A percentile compares a stretch with the other conserved stretches of the same genome.
Evolutionary conservation across 2,888 invertebrate genomes (phyloP).

Genomic region (Prosopocoilus inquinatus): DNA sequence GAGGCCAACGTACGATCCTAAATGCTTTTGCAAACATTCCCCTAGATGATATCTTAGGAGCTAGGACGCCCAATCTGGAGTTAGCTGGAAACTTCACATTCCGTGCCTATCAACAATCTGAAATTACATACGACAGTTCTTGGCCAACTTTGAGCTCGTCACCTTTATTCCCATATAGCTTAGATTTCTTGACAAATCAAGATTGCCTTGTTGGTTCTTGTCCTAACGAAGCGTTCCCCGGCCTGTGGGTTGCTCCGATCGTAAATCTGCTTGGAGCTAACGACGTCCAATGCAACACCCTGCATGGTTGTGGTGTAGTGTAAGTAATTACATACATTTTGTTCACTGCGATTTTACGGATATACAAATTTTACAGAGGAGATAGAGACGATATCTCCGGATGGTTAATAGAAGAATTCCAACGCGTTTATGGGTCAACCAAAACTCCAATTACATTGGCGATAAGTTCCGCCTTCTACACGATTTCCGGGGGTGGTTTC

Average conservation of each 20-base stretch:
- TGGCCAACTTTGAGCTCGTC: slow-evolving; percentile 57
- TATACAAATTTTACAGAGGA: neutral
- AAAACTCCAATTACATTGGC: slow-evolving; percentile 53
- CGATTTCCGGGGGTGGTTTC: slow-evolving; percentile 33
- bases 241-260: slow-evolving; percentile 68
- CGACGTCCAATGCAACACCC: slow-evolving; percentile 52
- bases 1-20: slow-evolving; percentile 42
- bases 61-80: slow-evolving; percentile 58
- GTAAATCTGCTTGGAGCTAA: slow-evolving; percentile 54
- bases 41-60: slow-evolving; percentile 38
- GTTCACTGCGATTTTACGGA: too few relatives aligned
- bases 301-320: slow-evolving; percentile 16
- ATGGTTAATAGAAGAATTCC: slow-evolving; percentile 51
- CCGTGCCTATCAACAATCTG: slow-evolving; percentile 54
- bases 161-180: slow-evolving; percentile 67
- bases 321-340: slow-evolving; percentile 11
- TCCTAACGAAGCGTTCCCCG: slow-evolving; percentile 57
- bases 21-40: slow-evolving; percentile 46
- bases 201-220: slow-evolving; percentile 59
- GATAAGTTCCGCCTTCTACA: slow-evolving; percentile 53
- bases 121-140: slow-evolving; percentile 61
- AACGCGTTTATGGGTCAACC: slow-evolving; percentile 44
- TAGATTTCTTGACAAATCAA: slow-evolving; percentile 59
- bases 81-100: slow-evolving; percentile 59
- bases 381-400: slow-evolving; percentile 35